These are phyloP conservation scores for Balearica regulorum DNA, from an alignment of 2,797 vertebrate species.

Conservation along the genomic window DNA sequence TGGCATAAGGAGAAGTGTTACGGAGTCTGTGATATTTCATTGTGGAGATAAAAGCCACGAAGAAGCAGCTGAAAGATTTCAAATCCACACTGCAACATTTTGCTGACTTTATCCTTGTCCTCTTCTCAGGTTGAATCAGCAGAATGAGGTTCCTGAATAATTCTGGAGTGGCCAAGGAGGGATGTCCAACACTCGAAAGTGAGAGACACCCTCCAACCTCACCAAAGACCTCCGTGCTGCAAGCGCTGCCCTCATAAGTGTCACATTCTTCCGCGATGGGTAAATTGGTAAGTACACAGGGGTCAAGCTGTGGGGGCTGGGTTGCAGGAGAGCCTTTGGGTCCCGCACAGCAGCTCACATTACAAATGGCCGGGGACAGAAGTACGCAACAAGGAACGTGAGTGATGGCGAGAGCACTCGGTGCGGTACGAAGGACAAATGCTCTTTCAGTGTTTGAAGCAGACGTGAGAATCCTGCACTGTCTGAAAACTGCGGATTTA, in stretches of 20 bases:
- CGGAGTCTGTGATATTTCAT: background rate
- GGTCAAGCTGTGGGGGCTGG: background rate
- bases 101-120: background rate
- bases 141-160: background rate
- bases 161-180: background rate
- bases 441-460: background rate
- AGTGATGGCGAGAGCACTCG: rapidly evolving
- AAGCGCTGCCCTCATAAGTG: background rate
- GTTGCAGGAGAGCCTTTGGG: background rate
- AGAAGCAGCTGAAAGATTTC: background rate
- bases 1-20: background rate
- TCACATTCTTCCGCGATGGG: background rate
- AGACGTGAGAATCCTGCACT: background rate
- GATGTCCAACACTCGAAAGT: background rate
- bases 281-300: background rate
- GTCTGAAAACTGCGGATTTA: background rate
- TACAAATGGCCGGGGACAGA: rapidly evolving
- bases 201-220: background rate
- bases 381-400: rapidly evolving
- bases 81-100: background rate
- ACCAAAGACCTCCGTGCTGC: background rate
- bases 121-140: background rate
- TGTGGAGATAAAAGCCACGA: background rate
- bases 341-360: background rate
- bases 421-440: background rate